These are phyloP conservation scores for Ophioninae sp. DNA, from an alignment of 2,888 invertebrate genomes.

Conservation along the genomic window DNA sequence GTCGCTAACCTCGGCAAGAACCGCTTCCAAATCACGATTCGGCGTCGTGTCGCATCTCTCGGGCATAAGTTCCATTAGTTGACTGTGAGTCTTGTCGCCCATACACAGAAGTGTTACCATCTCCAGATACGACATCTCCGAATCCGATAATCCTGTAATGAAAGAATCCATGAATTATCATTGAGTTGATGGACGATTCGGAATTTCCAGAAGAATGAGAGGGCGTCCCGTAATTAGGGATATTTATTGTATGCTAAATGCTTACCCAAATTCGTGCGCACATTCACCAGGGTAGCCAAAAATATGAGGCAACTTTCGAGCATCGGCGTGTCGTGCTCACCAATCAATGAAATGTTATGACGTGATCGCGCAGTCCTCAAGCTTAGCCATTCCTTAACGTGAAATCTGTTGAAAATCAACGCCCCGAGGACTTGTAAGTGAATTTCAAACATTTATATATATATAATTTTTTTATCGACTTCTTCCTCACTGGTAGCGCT, in stretches of 20 bases:
- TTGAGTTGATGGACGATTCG: background rate
- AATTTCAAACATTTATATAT: background rate
- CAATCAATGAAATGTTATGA: slow-evolving; percentile 84
- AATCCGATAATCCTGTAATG: slow-evolving; percentile 83
- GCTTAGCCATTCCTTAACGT: slow-evolving; percentile 93
- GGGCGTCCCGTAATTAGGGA: background rate
- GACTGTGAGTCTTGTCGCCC: slow-evolving; percentile 97
- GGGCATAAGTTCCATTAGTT: slow-evolving; percentile 96
- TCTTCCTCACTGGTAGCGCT: too few relatives aligned
- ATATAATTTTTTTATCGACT: too few relatives aligned
- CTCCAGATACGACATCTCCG: slow-evolving; percentile 90
- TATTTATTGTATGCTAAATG: background rate
- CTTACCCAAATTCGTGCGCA: slow-evolving; percentile 92
- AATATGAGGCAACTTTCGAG: slow-evolving; percentile 96
- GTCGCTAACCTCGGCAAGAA: slow-evolving; percentile 86
- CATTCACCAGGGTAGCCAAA: slow-evolving; percentile 93
- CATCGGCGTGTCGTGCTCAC: slow-evolving; percentile 94
- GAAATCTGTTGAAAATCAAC: slow-evolving; percentile 85
- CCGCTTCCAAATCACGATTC: slow-evolving; percentile 93
- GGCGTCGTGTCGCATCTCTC: slow-evolving; percentile 96
- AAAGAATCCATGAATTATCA: background rate
- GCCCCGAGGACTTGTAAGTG: background rate
- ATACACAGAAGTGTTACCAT: slow-evolving; percentile 96
- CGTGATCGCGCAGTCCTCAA: slow-evolving; percentile 87
- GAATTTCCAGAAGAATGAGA: background rate